Conservation (phyloP, 2,888 invertebrate genomes). For the Orthosia incerta region DNA sequence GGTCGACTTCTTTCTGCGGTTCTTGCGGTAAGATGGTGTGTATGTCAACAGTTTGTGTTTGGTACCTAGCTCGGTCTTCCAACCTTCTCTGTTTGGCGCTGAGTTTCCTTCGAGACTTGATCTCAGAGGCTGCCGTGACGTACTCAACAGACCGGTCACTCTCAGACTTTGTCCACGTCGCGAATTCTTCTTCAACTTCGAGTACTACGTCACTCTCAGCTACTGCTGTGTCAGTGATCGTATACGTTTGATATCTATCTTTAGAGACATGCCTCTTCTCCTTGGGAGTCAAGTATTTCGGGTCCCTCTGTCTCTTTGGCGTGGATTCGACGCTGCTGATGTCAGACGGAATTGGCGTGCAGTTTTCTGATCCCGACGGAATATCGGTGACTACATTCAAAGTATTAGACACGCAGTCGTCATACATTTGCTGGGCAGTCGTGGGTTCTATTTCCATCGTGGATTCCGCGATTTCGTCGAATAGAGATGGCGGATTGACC, state of each 20-base stretch:
- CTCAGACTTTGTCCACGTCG: slow-evolving; percentile 87
- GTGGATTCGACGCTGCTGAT: slow-evolving; percentile 94
- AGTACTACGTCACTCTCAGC: slow-evolving; percentile 77
- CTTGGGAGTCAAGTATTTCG: slow-evolving; percentile 93
- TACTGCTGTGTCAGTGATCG: slow-evolving; percentile 91
- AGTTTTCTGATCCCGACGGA: slow-evolving; percentile 89
- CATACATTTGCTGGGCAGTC: slow-evolving; percentile 91
- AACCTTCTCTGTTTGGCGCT: slow-evolving; percentile 93
- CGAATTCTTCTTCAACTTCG: slow-evolving; percentile 82
- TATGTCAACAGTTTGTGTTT: slow-evolving; percentile 92
- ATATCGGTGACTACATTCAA: slow-evolving; percentile 91
- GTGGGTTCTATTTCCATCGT: slow-evolving; percentile 88
- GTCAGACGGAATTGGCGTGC: slow-evolving; percentile 93
- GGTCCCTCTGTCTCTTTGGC: slow-evolving; percentile 91
- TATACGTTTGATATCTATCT: slow-evolving; percentile 96
- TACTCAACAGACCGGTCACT: slow-evolving; percentile 85
- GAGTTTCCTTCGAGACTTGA: slow-evolving; percentile 81
- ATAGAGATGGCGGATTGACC: slow-evolving; percentile 93
- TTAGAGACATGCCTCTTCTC: slow-evolving; percentile 94
- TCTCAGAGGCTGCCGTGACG: slow-evolving; percentile 79
- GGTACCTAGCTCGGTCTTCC: slow-evolving; percentile 93
- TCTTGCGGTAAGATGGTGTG: slow-evolving; percentile 77
- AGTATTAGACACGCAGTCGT: slow-evolving; percentile 91
- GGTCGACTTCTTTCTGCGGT: slow-evolving; percentile 73
- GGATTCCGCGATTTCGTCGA: slow-evolving; percentile 93